Base-by-base conservation (phyloP, 2,888 invertebrate species). In the Cryptocephalus moraei region DNA sequence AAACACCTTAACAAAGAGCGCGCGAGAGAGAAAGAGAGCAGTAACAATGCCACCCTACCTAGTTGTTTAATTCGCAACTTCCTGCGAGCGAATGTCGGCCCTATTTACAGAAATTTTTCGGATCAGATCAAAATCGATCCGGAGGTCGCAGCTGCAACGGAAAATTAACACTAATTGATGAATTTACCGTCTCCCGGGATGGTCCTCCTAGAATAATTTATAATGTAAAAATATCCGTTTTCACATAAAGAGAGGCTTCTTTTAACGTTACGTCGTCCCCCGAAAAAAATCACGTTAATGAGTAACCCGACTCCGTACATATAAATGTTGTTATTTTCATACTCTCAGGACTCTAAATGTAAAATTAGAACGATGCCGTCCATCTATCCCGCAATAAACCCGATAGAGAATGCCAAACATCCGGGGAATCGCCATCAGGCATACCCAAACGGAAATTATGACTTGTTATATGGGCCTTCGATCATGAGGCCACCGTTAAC, bases 381-480 rank as follows among this genome's bases (percentile, higher is more conserved):
- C 36, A 11, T 36, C 2, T 36, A 36, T 36, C 36, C 12, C 6
- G 61, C 57, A 62, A 67, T 67, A 67, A 65, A 66, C 53, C 52
- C 52, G 53, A 49, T 50, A 53, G 57, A 60, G 65, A 65, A 67
- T 65, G 63, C 56, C 61, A 61, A 62, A 61, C 61, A 67, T 67
- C 59, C 57, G 48, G 49, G 57, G 64, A 62, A 67, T 65, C 62
- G 60, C 65, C 65, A 66, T 66, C 62, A 52, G 57, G 64, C 66
- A 67, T 67, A 63, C 66, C 66, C 59, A 63, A 65, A 62, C 65
- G 64, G 62, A 67, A 68, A 64, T 68, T 69, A 69, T 68, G 67
- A 65, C 65, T 63, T 66, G 67, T 67, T 68, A 67, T 66, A 65
- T 60, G 62, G 62, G 60, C 64, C 59, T 64, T 65, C 62, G 64